Evolutionary conservation across 2,888 invertebrate species (phyloP), one percentile per base, ranked within the genome.

Genomic region (Synergus gifuensis): DNA sequence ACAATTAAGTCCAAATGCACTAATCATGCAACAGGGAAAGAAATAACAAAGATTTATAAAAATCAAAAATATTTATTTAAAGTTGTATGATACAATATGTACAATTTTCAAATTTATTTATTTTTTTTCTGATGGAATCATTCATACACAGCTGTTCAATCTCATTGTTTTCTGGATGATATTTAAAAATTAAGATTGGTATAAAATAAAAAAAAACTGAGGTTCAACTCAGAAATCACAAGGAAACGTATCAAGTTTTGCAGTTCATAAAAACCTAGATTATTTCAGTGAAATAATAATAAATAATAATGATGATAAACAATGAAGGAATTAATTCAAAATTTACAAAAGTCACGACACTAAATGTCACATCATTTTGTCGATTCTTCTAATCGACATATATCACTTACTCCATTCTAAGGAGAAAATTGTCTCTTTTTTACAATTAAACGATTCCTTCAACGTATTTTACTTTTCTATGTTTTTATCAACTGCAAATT

Each of bases 51-150:
- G 1, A 11, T 36, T 54, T 73, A 89, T 86, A 91, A 91, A 91
- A 91, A 90, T 91, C 86, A 88, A 91, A 91, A 91, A 91, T 91
- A 90, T 90, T 90, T 91, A 90, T 91, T 88, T 86, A 86, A 84
- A 84, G 80, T 83, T 84, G 85, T 89, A 90, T 89, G 82, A 83
- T 91, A 90, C 90, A 91, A 76, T 88, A 87, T 91, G 86, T 91
- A 91, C 91, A 91, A 58, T 64, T 76, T 80, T 79, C 80, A 79
- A 81, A 83, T n/a, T n/a, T n/a, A 83, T 84, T 82, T 77, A 82
- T 76, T 79, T 77, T 79, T 62, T 82, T 49, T 81, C 76, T 54
- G 3, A 46, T 79, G 69, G 80, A 83, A 67, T 81, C 82, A 78
- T 80, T 82, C 86, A 81, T 84, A 36, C 85, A 83, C 85, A 83